A percentile compares a stretch with the other conserved stretches of the same genome.
phyloP scores from a whole-genome alignment of 2,888 invertebrate species.

The Drosophila barbarae region DNA sequence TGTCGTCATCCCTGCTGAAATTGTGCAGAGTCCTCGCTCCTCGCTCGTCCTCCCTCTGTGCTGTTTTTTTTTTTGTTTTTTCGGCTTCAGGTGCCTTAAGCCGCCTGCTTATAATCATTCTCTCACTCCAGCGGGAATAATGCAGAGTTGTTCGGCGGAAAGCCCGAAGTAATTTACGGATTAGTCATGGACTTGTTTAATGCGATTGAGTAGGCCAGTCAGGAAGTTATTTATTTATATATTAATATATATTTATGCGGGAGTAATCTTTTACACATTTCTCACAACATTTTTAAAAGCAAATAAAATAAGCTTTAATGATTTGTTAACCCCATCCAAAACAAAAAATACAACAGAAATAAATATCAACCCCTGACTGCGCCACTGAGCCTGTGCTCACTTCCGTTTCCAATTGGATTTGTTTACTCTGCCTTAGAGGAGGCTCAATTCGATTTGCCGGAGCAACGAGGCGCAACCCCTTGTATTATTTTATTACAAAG shows the following conservation, averaged over 20 bases:
- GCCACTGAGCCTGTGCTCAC: slow-evolving; percentile 5
- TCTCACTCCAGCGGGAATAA: slow-evolving; percentile 5
- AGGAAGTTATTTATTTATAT: background rate
- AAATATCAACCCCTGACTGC: background rate
- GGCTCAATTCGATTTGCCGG: slow-evolving; percentile 32
- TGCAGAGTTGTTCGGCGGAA: background rate
- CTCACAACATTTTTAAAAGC: background rate
- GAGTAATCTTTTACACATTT: background rate
- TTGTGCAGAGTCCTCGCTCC: background rate
- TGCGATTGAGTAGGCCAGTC: background rate
- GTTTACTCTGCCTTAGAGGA: slow-evolving; percentile 24
- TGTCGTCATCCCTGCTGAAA: slow-evolving; percentile 19
- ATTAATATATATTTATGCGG: background rate
- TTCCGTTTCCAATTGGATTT: slow-evolving; percentile 27
- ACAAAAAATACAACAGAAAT: background rate
- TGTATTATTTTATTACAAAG: slow-evolving; percentile 6
- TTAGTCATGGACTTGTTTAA: slow-evolving; percentile 27
- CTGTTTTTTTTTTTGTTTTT: background rate
- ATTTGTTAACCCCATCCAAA: background rate
- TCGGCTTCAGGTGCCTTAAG: slow-evolving; percentile 11
- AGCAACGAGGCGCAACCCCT: slow-evolving; percentile 17
- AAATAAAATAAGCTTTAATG: background rate
- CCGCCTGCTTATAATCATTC: slow-evolving; percentile 27
- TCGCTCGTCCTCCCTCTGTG: background rate
- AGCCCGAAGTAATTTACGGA: slow-evolving; percentile 27